Percentiles rank a stretch among this genome's conserved stretches.
Conservation (phyloP, 92 coral and sea anemone species). For the Zoanthus sociatus region DNA sequence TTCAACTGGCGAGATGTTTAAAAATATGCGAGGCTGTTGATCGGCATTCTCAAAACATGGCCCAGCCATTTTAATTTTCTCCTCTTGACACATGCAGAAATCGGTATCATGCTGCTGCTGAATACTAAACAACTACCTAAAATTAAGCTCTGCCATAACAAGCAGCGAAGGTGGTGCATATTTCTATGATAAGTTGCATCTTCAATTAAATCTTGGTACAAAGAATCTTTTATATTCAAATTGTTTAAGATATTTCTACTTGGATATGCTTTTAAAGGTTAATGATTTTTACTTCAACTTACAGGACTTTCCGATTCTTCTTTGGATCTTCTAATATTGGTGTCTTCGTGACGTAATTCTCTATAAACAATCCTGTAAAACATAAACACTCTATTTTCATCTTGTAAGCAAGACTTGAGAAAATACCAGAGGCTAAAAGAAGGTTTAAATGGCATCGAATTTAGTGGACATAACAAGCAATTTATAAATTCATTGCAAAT, state of each 20-base stretch:
- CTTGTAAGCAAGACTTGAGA: too few species aligned
- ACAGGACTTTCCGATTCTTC: slow-evolving; percentile 77
- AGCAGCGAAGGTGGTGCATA: neutral
- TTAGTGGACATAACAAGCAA: too few species aligned
- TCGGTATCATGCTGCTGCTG: too few species aligned
- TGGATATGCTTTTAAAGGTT: neutral
- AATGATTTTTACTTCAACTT: neutral
- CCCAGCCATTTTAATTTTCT: neutral
- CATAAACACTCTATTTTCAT: neutral
- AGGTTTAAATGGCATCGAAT: too few species aligned
- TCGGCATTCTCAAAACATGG: too few species aligned
- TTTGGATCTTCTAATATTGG: slow-evolving; percentile 43
- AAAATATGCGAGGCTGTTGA: too few species aligned
- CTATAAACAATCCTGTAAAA: slow-evolving; percentile 66
- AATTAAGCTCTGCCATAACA: neutral
- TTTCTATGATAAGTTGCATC: neutral
- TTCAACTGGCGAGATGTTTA: too few species aligned
- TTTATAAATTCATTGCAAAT: too few species aligned
- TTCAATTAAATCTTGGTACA: neutral
- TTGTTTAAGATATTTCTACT: too few species aligned
- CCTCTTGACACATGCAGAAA: neutral
- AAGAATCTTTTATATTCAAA: neutral
- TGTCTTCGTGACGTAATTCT: slow-evolving; percentile 53
- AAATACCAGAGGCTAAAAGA: too few species aligned
- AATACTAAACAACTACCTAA: too few species aligned